phyloP scores from a whole-genome alignment of 1,140 invertebrate genomes.

The Vanessa tameamea region DNA sequence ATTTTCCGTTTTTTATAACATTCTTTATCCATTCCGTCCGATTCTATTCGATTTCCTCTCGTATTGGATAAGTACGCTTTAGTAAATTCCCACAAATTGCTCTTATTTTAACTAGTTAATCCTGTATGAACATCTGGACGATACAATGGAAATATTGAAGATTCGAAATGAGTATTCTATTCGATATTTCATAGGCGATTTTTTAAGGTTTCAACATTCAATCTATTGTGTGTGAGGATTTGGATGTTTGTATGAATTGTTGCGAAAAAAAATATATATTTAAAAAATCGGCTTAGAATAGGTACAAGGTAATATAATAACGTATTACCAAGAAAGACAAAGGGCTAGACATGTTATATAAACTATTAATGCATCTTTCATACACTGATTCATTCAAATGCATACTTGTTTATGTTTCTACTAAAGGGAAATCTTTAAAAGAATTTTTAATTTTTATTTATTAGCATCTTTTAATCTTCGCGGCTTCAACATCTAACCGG shows the following conservation, averaged over 20 bases:
- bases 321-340: too few species aligned
- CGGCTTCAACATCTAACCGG: constrained; percentile 9
- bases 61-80: constrained; percentile 37
- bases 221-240: too few species aligned
- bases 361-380: too few species aligned
- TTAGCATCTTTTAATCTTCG: constrained; percentile 27
- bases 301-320: too few species aligned
- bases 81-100: constrained; percentile 34
- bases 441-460: constrained; percentile 2
- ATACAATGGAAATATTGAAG: neutral
- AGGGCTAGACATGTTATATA: too few species aligned
- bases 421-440: neutral
- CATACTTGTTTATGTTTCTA: neutral
- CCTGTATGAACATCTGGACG: constrained; percentile 24
- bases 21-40: constrained; percentile 45
- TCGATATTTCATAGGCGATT: neutral
- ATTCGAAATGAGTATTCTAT: neutral
- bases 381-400: neutral
- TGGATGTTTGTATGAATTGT: too few species aligned
- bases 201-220: neutral
- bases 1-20: constrained; percentile 48
- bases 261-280: too few species aligned
- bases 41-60: constrained; percentile 37
- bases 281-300: too few species aligned
- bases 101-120: constrained; percentile 26